Conservation (phyloP, 2,888 invertebrate species). For the Leptopterna dolabrata region DNA sequence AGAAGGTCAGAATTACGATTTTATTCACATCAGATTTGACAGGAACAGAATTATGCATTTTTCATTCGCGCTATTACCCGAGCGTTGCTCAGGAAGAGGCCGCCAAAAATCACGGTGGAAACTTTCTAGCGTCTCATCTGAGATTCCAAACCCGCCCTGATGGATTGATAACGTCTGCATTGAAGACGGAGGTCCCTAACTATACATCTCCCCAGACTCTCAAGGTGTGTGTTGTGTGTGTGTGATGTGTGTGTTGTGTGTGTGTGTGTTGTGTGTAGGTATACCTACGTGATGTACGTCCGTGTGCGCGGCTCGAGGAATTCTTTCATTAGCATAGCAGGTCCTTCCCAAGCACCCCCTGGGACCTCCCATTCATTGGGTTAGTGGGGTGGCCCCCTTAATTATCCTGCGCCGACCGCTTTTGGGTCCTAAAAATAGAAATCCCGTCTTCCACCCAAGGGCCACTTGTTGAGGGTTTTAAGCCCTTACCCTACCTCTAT, state of each 20-base stretch:
- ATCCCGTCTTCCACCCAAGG: not conserved
- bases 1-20: too few species aligned
- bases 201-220: not conserved
- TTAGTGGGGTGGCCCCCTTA: conserved; percentile 14
- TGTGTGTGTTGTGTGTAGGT: too few species aligned
- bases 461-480: not conserved
- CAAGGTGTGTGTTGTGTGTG: too few species aligned
- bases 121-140: not conserved
- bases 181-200: not conserved
- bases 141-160: not conserved
- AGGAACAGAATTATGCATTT: too few species aligned
- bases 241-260: too few species aligned
- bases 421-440: conserved; percentile 1
- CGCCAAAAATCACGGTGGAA: not conserved
- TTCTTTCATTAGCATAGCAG: conserved; percentile 26
- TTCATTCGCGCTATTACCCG: too few species aligned
- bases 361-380: conserved; percentile 33
- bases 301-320: not conserved
- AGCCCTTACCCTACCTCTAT: not conserved
- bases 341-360: not conserved
- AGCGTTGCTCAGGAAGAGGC: too few species aligned
- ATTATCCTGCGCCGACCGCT: not conserved
- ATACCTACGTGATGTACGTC: too few species aligned
- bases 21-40: too few species aligned
- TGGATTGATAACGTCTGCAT: not conserved